Evolutionary conservation across 2,797 vertebrate genomes (phyloP), one percentile per base, ranked within the genome.

Genomic region (Brachyrhaphis roseni): DNA sequence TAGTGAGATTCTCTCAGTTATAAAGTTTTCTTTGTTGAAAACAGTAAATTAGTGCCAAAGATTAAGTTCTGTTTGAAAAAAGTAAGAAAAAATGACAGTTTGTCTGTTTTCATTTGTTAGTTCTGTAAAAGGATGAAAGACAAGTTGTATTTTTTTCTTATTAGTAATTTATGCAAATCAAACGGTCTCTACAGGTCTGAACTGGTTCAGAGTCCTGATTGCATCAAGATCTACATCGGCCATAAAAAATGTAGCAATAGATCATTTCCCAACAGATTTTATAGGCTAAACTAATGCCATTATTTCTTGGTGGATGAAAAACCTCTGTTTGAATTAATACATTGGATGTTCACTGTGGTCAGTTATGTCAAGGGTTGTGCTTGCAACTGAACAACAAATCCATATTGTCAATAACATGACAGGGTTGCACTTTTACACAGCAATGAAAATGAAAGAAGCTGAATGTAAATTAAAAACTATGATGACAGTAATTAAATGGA

Each of bases 1-100:
- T 12, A n/a, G 26, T 46, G 28, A 77, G 4, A 20, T 68, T 55
- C 70, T 78, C 85, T 71, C 41, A 47, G 43, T 82, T 7, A 89
- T 86, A 78, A 41, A 5, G 36, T 70, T n/a, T 41, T 39, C 34
- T 68, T 41, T 68, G 62, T 66, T 36, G 11, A 6, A 12, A 15
- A 10, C 20, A 16, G 23, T 53, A 39, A 15, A 2, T 36, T 15
- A 7, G 18, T 53, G 20, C 47, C 53, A 36, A 74, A 74, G 20
- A 18, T 53, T 7, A 53, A 73, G 46, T 51, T 51, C 4, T 53
- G 46, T 49, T 53, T 34, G 11, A 74, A 12, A 73, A 51, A 72
- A 49, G 18, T 23, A 64, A 36, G 28, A 36, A 20, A 4, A 68
- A 5, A 39, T 5, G 15, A 7, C 5, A 64, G 20, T 68, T 26